These are phyloP conservation scores for Sardina pilchardus DNA, from an alignment of 2,113 vertebrate species.

Conservation along the genomic window DNA sequence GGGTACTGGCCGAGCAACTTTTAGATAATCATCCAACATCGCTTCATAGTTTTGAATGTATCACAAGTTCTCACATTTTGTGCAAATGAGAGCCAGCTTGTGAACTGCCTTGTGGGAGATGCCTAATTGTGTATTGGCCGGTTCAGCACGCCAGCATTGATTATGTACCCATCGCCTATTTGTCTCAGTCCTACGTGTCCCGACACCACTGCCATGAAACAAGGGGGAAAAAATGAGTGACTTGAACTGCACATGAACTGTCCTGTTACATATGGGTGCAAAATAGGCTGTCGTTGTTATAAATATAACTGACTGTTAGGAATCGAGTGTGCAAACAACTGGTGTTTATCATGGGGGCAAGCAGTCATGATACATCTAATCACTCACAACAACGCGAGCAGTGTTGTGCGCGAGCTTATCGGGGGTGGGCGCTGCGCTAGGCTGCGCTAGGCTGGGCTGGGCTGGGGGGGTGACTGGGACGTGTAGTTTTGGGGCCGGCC, in stretches of 20 bases:
- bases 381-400: not conserved
- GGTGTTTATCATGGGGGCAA: not conserved
- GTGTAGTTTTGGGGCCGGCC: not conserved
- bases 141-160: not conserved
- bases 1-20: not conserved
- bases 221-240: not conserved
- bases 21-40: constrained; percentile 8
- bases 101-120: not conserved
- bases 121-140: not conserved
- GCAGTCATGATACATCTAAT: not conserved
- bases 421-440: not conserved
- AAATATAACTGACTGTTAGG: not conserved
- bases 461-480: not conserved
- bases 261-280: not conserved
- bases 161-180: not conserved
- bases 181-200: not conserved
- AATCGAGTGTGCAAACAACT: not conserved
- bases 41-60: not conserved
- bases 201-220: not conserved
- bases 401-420: not conserved
- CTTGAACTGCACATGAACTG: not conserved
- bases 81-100: not conserved
- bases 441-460: no score
- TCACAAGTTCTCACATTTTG: not conserved
- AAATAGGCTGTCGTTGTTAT: not conserved